Evolutionary conservation across 2,113 vertebrate genomes (phyloP).

Genomic region (Pedionomus torquatus): DNA sequence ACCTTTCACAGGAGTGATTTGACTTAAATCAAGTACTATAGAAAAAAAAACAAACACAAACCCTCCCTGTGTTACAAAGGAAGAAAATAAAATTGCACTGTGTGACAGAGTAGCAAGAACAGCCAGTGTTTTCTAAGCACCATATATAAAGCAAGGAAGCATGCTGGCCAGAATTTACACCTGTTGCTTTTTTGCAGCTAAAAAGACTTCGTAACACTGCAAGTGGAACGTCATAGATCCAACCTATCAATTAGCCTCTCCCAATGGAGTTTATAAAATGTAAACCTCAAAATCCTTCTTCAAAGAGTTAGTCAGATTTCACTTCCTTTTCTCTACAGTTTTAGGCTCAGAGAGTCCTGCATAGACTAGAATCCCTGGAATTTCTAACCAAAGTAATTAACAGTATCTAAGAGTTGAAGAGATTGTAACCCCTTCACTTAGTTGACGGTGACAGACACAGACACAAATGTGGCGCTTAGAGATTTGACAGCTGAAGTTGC

Average conservation of each 20-base stretch:
- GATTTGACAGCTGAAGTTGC: background rate
- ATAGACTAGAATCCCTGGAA: background rate
- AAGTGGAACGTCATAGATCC: background rate
- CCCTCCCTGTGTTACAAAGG: background rate
- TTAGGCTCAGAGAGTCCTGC: background rate
- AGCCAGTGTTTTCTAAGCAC: background rate
- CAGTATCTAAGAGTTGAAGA: background rate
- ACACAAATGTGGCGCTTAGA: background rate
- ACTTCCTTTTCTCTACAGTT: background rate
- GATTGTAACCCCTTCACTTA: background rate
- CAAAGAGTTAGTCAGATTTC: background rate
- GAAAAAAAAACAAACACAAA: background rate
- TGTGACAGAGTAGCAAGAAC: background rate
- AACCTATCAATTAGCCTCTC: background rate
- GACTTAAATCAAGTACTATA: background rate
- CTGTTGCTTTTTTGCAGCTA: background rate
- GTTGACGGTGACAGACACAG: background rate
- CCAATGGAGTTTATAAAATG: background rate
- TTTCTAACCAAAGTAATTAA: background rate
- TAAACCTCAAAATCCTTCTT: background rate
- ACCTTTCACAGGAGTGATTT: background rate
- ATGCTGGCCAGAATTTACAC: background rate
- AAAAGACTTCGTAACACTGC: background rate
- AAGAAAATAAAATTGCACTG: fast-evolving
- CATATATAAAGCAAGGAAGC: background rate